These are phyloP conservation scores for Sinohyriopsis cumingii DNA, from an alignment of 2,888 invertebrate genomes.

Conservation along the genomic window DNA sequence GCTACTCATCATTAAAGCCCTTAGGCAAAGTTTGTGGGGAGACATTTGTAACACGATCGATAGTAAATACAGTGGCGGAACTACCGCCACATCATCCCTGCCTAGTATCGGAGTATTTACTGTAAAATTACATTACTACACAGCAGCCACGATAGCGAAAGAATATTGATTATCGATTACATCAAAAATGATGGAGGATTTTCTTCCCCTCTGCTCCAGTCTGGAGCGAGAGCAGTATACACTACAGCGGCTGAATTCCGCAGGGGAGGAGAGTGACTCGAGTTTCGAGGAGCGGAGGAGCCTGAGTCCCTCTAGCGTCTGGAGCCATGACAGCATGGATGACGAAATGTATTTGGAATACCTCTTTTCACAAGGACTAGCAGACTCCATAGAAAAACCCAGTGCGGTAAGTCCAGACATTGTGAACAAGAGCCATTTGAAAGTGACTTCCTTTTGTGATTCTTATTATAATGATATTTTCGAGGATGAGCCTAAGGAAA, in stretches of 20 bases:
- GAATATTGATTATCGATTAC: background rate
- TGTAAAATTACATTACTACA: too few species aligned
- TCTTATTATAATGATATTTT: slow-evolving; percentile 36
- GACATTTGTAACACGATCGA: background rate
- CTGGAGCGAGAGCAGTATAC: slow-evolving; percentile 66
- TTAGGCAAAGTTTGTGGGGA: background rate
- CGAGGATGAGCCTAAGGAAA: slow-evolving; percentile 28
- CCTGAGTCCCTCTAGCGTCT: slow-evolving; percentile 48
- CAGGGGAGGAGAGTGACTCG: slow-evolving; percentile 62
- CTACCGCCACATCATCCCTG: slow-evolving; percentile 12
- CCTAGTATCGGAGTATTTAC: too few species aligned
- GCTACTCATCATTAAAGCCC: background rate
- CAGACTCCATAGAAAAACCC: slow-evolving; percentile 58
- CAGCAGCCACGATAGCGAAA: too few species aligned
- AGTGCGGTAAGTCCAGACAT: slow-evolving; percentile 39
- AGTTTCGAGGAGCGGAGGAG: slow-evolving; percentile 49
- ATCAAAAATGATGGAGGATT: slow-evolving; percentile 56
- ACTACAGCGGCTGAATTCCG: slow-evolving; percentile 66
- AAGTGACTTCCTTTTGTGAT: slow-evolving; percentile 41
- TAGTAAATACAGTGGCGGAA: slow-evolving; percentile 7
- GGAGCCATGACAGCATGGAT: slow-evolving; percentile 57
- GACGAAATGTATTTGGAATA: slow-evolving; percentile 66
- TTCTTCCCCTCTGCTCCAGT: slow-evolving; percentile 63
- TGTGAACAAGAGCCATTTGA: slow-evolving; percentile 38
- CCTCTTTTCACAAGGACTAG: slow-evolving; percentile 64